Conservation (phyloP, 2,888 invertebrate genomes). For the Mechanitis mazaeus region DNA sequence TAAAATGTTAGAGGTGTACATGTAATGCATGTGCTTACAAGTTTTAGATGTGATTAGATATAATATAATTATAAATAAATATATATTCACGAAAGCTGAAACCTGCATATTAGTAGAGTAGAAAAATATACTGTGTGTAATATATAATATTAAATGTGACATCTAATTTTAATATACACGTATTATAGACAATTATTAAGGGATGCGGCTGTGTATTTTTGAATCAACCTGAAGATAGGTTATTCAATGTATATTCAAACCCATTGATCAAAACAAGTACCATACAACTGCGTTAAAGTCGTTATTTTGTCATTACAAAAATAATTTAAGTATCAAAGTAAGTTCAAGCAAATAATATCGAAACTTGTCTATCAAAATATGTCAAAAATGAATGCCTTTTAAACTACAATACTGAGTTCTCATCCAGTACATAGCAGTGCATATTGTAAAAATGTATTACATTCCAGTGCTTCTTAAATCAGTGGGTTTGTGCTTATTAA, state of each 20-base stretch:
- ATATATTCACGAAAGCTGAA: constrained; percentile 50
- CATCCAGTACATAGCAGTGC: neutral
- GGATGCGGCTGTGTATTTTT: constrained; percentile 58
- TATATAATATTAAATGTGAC: constrained; percentile 31
- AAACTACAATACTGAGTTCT: neutral
- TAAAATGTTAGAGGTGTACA: constrained; percentile 33
- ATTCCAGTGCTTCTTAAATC: constrained; percentile 56
- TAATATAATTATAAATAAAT: constrained; percentile 31
- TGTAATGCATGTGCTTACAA: constrained; percentile 39
- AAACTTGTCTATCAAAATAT: no score
- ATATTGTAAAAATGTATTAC: constrained; percentile 32
- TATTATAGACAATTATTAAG: constrained; percentile 36
- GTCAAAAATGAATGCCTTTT: neutral
- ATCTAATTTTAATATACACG: constrained; percentile 40
- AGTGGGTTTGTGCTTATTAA: constrained; percentile 43
- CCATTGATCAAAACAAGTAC: constrained; percentile 38
- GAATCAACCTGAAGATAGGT: constrained; percentile 52
- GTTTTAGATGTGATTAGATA: constrained; percentile 40
- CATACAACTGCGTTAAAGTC: no score
- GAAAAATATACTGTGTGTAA: constrained; percentile 40
- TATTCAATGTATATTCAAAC: constrained; percentile 35
- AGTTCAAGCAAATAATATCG: no score
- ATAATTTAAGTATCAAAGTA: no score
- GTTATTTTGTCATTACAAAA: no score
- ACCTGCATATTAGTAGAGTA: constrained; percentile 47